These are phyloP conservation scores for Lycia hirtaria DNA, from an alignment of 2,888 invertebrate genomes.

Conservation along the genomic window DNA sequence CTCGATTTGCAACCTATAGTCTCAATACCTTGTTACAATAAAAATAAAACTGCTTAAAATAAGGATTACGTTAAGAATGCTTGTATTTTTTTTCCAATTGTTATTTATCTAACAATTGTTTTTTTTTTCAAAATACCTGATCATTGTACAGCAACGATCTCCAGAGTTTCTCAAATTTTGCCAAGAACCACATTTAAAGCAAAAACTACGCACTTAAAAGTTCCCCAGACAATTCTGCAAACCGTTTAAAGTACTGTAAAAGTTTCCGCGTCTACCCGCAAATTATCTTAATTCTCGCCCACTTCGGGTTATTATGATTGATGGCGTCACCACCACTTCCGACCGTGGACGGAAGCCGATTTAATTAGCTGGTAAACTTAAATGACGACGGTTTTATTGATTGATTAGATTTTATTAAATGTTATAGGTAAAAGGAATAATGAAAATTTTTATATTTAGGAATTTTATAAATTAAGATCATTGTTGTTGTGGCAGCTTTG, in stretches of 20 bases:
- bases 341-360: slow-evolving; percentile 14
- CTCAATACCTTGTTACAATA: no score
- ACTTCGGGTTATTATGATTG: slow-evolving; percentile 39
- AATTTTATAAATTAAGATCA: no score
- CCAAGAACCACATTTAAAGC: slow-evolving; percentile 18
- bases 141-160: slow-evolving; percentile 4
- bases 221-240: slow-evolving; percentile 25
- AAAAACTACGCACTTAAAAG: slow-evolving; percentile 33
- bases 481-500: no score
- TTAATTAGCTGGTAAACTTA: slow-evolving; percentile 21
- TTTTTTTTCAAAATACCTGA: slow-evolving; percentile 5
- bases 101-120: neutral
- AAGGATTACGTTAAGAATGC: no score
- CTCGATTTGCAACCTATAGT: no score
- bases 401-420: slow-evolving; percentile 19
- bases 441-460: no score
- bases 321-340: slow-evolving; percentile 34
- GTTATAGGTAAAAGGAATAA: no score
- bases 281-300: slow-evolving; percentile 34
- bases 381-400: slow-evolving; percentile 18
- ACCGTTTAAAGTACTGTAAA: slow-evolving; percentile 35
- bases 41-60: no score
- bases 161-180: slow-evolving; percentile 14
- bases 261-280: slow-evolving; percentile 34
- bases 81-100: no score